A percentile compares a stretch with the other conserved stretches of the same genome.
Evolutionary conservation across 64 coral and sea anemone species (phyloP).

Genomic region (Cladopsammia gracilis): DNA sequence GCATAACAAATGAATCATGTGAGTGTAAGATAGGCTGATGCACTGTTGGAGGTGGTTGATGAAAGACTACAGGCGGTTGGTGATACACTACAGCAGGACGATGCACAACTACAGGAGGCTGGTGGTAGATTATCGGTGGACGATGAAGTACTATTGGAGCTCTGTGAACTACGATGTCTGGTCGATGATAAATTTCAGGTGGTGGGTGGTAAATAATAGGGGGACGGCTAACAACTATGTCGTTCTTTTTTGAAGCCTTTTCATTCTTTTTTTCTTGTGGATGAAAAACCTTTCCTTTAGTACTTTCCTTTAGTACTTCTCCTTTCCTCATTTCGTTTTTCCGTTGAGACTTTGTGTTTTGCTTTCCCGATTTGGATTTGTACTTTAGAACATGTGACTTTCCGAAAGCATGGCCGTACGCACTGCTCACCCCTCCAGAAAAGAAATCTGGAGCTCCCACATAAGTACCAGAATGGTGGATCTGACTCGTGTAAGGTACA

Average conservation of each 20-base stretch:
- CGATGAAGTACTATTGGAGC: constrained; percentile 97
- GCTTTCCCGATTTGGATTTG: not conserved
- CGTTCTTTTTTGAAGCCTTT: constrained; percentile 82
- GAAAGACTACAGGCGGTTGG: constrained; percentile 94
- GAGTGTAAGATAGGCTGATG: constrained; percentile 95
- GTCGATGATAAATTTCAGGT: constrained; percentile 97
- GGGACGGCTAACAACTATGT: constrained; percentile 93
- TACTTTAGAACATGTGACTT: constrained; percentile 44
- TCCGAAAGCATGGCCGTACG: constrained; percentile 58
- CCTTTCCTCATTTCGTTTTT: constrained; percentile 4
- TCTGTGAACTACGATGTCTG: constrained; percentile 99
- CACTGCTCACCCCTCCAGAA: constrained; percentile 60
- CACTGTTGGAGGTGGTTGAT: constrained; percentile 94
- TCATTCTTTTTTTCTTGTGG: constrained; percentile 75
- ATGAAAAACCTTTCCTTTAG: constrained; percentile 51
- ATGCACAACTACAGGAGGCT: constrained; percentile 96
- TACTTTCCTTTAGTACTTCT: not conserved
- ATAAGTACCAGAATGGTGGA: constrained; percentile 66
- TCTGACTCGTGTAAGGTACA: constrained; percentile 41
- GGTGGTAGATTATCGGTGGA: constrained; percentile 98
- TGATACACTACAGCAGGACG: constrained; percentile 98
- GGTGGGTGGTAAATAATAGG: constrained; percentile 99
- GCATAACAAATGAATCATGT: constrained; percentile 90
- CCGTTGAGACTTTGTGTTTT: not conserved
- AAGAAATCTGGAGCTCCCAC: constrained; percentile 76